phyloP scores from a whole-genome alignment of 2,888 invertebrate species.

The Drosophila emarginata region DNA sequence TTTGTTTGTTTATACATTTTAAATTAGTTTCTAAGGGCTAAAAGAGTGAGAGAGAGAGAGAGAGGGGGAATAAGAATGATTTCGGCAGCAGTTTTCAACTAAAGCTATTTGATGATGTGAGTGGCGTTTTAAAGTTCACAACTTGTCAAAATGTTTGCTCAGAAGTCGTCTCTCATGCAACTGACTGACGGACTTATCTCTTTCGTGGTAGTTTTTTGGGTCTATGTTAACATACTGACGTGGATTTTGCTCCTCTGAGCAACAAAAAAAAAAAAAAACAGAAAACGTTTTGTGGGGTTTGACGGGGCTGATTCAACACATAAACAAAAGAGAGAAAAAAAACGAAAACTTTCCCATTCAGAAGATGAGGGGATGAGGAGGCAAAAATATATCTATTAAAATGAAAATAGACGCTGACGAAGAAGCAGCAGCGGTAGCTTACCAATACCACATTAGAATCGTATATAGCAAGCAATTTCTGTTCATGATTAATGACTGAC shows the following conservation, averaged over 20 bases:
- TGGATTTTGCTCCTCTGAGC: conserved; percentile 23
- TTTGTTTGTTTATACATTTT: conserved; percentile 68
- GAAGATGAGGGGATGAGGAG: background rate
- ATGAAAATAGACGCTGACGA: conserved; percentile 72
- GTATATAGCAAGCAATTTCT: conserved; percentile 39
- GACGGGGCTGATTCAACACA: conserved; percentile 75
- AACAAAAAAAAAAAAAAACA: too few relatives aligned
- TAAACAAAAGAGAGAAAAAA: conserved; percentile 57
- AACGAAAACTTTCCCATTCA: conserved; percentile 27
- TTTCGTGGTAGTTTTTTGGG: conserved; percentile 32
- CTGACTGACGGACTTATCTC: conserved; percentile 53
- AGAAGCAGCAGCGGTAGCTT: conserved; percentile 26
- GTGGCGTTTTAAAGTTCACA: conserved; percentile 73
- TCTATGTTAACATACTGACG: conserved; percentile 70
- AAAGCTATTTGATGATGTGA: conserved; percentile 17
- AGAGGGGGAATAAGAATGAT: conserved; percentile 23
- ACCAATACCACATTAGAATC: conserved; percentile 59
- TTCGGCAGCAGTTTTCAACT: conserved; percentile 50
- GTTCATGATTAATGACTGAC: conserved; percentile 70
- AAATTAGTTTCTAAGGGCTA: conserved; percentile 47
- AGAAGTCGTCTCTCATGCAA: conserved; percentile 39
- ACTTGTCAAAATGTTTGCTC: conserved; percentile 78
- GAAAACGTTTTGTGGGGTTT: conserved; percentile 46
- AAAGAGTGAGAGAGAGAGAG: too few relatives aligned
- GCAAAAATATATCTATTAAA: conserved; percentile 65